A percentile compares a stretch with the other conserved stretches of the same genome.
These are phyloP conservation scores for Cottoperca gobio DNA, from an alignment of 2,797 vertebrate species.

Conservation along the genomic window DNA sequence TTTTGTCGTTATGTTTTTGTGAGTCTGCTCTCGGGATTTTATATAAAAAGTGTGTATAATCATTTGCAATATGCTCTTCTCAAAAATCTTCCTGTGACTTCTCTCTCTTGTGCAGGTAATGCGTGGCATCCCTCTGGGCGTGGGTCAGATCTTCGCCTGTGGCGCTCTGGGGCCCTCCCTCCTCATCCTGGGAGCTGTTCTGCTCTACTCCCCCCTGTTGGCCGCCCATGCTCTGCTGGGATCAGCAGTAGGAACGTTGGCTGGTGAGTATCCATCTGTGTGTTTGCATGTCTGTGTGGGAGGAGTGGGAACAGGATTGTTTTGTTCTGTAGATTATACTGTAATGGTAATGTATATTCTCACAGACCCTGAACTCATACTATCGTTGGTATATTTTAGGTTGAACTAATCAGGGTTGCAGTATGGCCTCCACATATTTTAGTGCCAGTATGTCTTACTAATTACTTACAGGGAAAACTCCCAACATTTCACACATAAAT, in stretches of 20 bases:
- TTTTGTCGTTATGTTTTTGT: background rate
- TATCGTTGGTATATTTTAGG: background rate
- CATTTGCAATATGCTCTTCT: background rate
- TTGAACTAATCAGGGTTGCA: background rate
- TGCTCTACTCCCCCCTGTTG: conserved; percentile 83
- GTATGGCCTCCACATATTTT: background rate
- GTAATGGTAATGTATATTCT: background rate
- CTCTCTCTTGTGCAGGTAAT: conserved; percentile 68
- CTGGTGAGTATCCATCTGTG: conserved; percentile 72
- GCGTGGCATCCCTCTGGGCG: conserved; percentile 78
- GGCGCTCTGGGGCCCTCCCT: conserved; percentile 74
- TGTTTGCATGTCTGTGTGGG: conserved; percentile 1
- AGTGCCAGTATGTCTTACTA: background rate
- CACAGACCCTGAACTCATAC: background rate
- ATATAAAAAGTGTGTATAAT: background rate
- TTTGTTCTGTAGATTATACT: background rate
- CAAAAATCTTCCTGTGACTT: background rate
- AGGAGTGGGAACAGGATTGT: background rate
- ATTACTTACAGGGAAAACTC: background rate
- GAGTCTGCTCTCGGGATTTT: background rate
- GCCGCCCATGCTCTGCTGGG: conserved; percentile 80
- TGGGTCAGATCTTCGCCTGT: conserved; percentile 86
- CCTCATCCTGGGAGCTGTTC: conserved; percentile 79
- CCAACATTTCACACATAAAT: background rate
- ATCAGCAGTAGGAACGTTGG: conserved; percentile 76